A percentile compares a stretch with the other conserved stretches of the same genome.
These are phyloP conservation scores for Diachasmimorpha longicaudata DNA, from an alignment of 1,140 invertebrate genomes.

Conservation along the genomic window DNA sequence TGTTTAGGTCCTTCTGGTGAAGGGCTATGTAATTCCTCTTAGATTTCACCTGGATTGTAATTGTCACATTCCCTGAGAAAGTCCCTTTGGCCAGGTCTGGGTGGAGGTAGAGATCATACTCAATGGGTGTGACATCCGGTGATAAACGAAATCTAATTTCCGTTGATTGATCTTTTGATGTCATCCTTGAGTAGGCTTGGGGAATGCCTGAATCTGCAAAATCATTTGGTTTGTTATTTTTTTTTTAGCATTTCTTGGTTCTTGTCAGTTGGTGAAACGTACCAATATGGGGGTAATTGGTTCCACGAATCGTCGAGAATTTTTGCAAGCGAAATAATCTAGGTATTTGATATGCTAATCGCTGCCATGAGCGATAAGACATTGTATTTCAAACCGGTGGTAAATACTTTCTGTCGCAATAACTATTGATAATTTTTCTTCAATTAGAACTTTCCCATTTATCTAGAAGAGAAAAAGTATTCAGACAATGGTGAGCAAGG, in stretches of 20 bases:
- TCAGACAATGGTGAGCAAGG: not conserved
- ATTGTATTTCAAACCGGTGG: not conserved
- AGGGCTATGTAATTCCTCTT: constrained; percentile 70
- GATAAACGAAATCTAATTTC: constrained; percentile 69
- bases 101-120: constrained; percentile 77
- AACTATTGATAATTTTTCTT: not conserved
- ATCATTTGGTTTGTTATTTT: not conserved
- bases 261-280: not conserved
- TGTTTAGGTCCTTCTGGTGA: constrained; percentile 72
- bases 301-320: not conserved
- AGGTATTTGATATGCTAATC: not conserved
- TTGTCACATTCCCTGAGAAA: constrained; percentile 76
- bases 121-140: constrained; percentile 69
- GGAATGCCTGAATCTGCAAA: constrained; percentile 5
- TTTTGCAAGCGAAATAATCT: not conserved
- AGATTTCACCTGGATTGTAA: constrained; percentile 68
- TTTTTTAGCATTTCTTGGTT: not conserved
- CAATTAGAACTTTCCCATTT: not conserved
- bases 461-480: not conserved
- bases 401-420: not conserved
- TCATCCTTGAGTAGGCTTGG: constrained; percentile 38
- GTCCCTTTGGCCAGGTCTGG: constrained; percentile 74
- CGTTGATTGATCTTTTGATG: constrained; percentile 36
- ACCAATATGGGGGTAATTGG: not conserved
- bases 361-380: not conserved